phyloP scores from a whole-genome alignment of 2,113 vertebrate genomes.

The Cepphus grylle region DNA sequence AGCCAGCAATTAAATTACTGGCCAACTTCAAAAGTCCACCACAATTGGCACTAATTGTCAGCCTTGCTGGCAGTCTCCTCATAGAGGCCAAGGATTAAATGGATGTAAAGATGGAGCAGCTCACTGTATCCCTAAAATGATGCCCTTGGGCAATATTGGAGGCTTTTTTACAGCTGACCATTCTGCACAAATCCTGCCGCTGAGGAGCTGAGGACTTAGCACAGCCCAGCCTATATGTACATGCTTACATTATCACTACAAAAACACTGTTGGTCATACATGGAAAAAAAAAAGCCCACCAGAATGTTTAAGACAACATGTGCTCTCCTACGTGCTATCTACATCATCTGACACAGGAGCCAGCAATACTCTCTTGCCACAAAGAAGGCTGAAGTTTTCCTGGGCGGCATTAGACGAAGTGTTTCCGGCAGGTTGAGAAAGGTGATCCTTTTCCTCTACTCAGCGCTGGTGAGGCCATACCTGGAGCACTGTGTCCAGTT shows the following conservation, averaged over 20 bases:
- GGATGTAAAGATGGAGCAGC: neutral
- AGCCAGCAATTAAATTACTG: slow-evolving; percentile 34
- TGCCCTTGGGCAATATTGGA: neutral
- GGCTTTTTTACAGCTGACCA: neutral
- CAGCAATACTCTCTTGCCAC: neutral
- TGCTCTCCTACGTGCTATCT: neutral
- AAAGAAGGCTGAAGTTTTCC: neutral
- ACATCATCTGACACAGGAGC: neutral
- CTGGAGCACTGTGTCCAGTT: neutral
- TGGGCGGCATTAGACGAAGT: neutral
- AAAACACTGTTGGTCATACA: neutral
- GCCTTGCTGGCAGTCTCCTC: neutral
- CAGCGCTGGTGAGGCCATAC: neutral
- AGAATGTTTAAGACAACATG: neutral
- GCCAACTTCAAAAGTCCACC: neutral
- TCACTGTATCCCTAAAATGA: neutral
- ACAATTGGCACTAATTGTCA: neutral
- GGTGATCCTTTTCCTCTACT: neutral
- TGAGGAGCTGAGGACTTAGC: neutral
- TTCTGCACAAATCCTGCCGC: no score
- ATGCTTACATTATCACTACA: neutral
- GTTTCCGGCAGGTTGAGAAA: neutral
- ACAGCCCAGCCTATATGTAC: neutral
- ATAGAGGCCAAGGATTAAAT: neutral
- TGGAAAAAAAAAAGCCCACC: neutral